Percentiles rank a stretch among this genome's conserved stretches.
These are phyloP conservation scores for Micropterix aruncella DNA, from an alignment of 2,888 invertebrate genomes.

Conservation along the genomic window DNA sequence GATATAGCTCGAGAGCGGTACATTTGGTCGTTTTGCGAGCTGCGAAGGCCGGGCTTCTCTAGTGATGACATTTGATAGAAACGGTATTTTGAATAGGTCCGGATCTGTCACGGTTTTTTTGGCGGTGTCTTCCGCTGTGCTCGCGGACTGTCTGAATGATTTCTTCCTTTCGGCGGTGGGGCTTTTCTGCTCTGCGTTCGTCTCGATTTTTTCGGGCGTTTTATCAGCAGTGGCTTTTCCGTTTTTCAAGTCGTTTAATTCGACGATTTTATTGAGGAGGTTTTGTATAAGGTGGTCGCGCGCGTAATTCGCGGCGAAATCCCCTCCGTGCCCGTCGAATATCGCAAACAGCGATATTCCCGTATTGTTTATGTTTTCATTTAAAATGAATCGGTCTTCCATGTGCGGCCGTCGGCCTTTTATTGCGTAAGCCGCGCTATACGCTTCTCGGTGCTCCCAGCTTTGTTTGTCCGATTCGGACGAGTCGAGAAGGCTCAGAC, in stretches of 20 bases:
- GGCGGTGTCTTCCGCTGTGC: slow-evolving; percentile 42
- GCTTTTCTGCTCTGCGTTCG: slow-evolving; percentile 23
- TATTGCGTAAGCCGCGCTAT: slow-evolving; percentile 78
- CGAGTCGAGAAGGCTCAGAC: slow-evolving; percentile 38
- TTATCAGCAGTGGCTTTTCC: slow-evolving; percentile 35
- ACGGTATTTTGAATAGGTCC: slow-evolving; percentile 41
- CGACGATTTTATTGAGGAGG: slow-evolving; percentile 60
- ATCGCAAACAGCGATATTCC: slow-evolving; percentile 82
- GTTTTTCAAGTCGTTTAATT: slow-evolving; percentile 52
- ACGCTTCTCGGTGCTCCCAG: slow-evolving; percentile 65
- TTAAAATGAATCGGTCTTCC: slow-evolving; percentile 89
- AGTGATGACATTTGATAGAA: slow-evolving; percentile 26
- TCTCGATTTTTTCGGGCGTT: slow-evolving; percentile 17
- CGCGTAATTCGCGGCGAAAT: slow-evolving; percentile 88
- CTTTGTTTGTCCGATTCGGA: slow-evolving; percentile 40
- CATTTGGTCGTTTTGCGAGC: slow-evolving; percentile 30
- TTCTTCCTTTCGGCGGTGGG: slow-evolving; percentile 38
- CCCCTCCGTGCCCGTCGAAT: slow-evolving; percentile 93
- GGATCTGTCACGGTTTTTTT: slow-evolving; percentile 53
- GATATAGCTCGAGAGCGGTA: slow-evolving; percentile 49
- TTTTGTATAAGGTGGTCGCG: slow-evolving; percentile 76
- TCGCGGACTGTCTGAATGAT: slow-evolving; percentile 52
- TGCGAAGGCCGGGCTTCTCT: slow-evolving; percentile 41
- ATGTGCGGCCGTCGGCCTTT: slow-evolving; percentile 82
- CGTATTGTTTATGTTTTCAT: slow-evolving; percentile 72